phyloP scores from a whole-genome alignment of 2,888 invertebrate species.

The Kryphioiulus occultus region DNA sequence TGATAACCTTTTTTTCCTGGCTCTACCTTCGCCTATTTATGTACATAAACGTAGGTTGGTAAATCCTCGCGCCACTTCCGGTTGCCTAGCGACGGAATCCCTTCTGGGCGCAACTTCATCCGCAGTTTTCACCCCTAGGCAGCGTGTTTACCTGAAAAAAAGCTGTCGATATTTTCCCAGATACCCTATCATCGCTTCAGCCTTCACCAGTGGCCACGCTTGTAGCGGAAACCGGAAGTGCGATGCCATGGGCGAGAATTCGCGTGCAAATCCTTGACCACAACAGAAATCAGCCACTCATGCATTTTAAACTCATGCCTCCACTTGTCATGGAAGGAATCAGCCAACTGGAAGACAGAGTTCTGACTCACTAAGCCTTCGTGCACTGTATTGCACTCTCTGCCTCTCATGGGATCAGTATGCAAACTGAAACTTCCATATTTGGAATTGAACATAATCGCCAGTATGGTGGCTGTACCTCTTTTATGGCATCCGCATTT shows the following conservation, averaged over 20 bases:
- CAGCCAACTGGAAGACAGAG: neutral
- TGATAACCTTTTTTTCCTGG: neutral
- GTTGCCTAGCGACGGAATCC: neutral
- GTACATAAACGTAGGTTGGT: neutral
- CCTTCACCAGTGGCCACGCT: neutral
- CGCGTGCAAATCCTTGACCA: neutral
- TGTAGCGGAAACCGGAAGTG: neutral
- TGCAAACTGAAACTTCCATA: neutral
- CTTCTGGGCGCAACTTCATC: neutral
- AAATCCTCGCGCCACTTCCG: neutral
- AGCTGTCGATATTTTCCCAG: neutral
- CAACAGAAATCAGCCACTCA: neutral
- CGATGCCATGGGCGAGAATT: neutral
- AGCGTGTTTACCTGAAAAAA: neutral
- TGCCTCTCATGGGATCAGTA: neutral
- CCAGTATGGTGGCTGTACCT: neutral
- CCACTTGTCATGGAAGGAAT: neutral
- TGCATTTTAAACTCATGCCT: neutral
- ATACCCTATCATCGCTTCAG: neutral
- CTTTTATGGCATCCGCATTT: neutral
- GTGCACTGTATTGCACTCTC: no score
- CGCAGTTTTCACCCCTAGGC: neutral
- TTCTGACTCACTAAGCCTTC: neutral
- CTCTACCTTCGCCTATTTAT: neutral
- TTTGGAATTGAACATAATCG: neutral